phyloP scores from a whole-genome alignment of 2,888 invertebrate genomes.

The Ormyrus rosae region DNA sequence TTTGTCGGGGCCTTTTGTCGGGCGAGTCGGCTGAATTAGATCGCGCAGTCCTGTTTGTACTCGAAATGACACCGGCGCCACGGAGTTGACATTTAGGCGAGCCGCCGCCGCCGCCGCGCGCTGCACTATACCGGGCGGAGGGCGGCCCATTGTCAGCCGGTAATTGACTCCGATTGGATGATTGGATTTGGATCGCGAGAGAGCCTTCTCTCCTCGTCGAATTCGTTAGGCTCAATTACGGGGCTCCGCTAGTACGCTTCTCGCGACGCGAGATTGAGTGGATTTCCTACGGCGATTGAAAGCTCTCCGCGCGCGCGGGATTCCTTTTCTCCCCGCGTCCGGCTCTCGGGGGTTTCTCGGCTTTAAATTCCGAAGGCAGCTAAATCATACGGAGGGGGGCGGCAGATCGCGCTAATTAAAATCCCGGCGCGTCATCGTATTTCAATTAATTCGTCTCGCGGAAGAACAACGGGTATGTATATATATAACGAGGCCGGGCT shows the following conservation, averaged over 20 bases:
- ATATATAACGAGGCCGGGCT: conserved; percentile 39
- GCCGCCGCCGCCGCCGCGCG: not conserved
- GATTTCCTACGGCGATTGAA: not conserved
- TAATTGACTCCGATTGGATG: conserved; percentile 76
- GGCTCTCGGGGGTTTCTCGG: not conserved
- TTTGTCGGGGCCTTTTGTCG: conserved; percentile 70
- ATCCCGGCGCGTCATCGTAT: conserved; percentile 46
- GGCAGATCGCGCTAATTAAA: conserved; percentile 47
- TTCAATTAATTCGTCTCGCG: conserved; percentile 51
- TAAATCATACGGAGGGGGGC: not conserved
- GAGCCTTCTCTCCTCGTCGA: conserved; percentile 64
- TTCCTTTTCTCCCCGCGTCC: not conserved
- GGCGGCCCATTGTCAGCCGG: conserved; percentile 67
- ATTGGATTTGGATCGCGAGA: conserved; percentile 72
- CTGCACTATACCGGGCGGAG: not conserved
- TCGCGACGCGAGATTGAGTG: not conserved
- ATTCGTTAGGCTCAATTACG: conserved; percentile 74
- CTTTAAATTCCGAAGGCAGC: not conserved
- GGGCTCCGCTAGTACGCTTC: not conserved
- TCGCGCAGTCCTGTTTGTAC: conserved; percentile 75
- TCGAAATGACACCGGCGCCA: conserved; percentile 73
- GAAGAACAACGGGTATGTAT: conserved; percentile 10
- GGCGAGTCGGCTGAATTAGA: conserved; percentile 69
- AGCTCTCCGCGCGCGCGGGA: not conserved
- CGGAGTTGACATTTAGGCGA: conserved; percentile 72